Evolutionary conservation across 1,140 invertebrate species (phyloP).

Genomic region (Alviniconcha marisindica): DNA sequence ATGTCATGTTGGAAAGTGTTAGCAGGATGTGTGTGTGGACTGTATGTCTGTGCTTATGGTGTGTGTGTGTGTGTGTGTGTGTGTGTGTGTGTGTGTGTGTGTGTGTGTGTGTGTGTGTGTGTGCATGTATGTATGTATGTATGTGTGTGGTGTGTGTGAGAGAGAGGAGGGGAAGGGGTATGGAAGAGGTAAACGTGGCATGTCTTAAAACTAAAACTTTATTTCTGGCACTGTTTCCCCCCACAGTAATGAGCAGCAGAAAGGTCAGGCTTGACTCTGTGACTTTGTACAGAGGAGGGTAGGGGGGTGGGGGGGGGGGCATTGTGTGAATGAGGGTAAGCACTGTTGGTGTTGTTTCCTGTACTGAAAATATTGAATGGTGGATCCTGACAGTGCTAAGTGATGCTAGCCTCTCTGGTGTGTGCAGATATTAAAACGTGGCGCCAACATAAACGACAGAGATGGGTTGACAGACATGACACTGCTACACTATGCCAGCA

Average conservation of each 20-base stretch:
- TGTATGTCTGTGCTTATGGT: conserved; percentile 8
- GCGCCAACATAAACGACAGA: conserved; percentile 78
- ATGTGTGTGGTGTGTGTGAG: background rate
- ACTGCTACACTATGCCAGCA: conserved; percentile 79
- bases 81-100: background rate
- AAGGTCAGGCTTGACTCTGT: no score
- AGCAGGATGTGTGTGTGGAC: background rate
- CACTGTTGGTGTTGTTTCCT: no score
- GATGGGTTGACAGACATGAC: conserved; percentile 81
- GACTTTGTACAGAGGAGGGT: no score
- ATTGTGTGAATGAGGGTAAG: no score
- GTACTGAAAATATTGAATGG: background rate
- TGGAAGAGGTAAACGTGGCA: no score
- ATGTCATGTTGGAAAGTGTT: no score
- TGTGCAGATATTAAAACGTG: conserved; percentile 75
- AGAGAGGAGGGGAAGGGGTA: background rate
- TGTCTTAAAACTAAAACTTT: no score
- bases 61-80: background rate
- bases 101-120: background rate
- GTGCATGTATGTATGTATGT: conserved; percentile 22
- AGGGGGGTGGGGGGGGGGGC: no score
- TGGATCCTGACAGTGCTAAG: no score
- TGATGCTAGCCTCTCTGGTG: background rate
- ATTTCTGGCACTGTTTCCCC: no score
- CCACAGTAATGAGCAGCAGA: no score